Base-by-base conservation (phyloP, 2,113 vertebrate genomes). In the Gymnogyps californianus region DNA sequence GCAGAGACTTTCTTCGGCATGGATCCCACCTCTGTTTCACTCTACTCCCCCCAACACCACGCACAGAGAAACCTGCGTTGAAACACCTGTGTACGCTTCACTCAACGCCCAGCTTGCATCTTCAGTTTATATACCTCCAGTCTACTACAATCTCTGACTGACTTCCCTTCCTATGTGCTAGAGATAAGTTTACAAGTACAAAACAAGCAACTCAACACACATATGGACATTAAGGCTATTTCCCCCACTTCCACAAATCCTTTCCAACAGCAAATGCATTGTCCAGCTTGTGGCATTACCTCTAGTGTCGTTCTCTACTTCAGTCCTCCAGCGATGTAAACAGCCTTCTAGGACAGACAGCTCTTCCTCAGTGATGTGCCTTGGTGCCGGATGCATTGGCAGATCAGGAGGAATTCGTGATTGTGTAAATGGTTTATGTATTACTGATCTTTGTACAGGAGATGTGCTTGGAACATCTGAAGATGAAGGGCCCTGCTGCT, bases 351-450 rank as follows among this genome's bases (percentile, higher is more conserved):
- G 98, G 55, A 99, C 99, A 91, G 98, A 98, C 47, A 99, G 97
- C 98, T 99, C 99, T 81, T 99, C 99, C 71, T 99, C 99, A 0
- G 99, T 99, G 96, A 99, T 99, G 96, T 99, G 98, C 46, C 99
- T 98, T 0, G 99, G 99, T 32, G 99, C 99, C 0, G 99, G 99
- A 97, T 99, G 99, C 99, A 99, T 99, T 5, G 99, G 99, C 89
- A 99, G 97, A 90, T 99, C 99, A 4, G 99, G 99, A 36, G 99
- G 99, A 67, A 99, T 98, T 54, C 99, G 98, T 36, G 99, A 99
- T 93, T 99, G 99, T 8, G 99, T 99, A 96, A 99, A 99, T 11
- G 99, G 99, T 97, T 99, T 99, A 88, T 99, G 99, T 83, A 99
- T 98, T 54, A 99, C 97, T 26, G 98, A 98, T 96, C 99, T 98